Conservation (phyloP, 2,888 invertebrate species). For the Tubulanus polymorphus region DNA sequence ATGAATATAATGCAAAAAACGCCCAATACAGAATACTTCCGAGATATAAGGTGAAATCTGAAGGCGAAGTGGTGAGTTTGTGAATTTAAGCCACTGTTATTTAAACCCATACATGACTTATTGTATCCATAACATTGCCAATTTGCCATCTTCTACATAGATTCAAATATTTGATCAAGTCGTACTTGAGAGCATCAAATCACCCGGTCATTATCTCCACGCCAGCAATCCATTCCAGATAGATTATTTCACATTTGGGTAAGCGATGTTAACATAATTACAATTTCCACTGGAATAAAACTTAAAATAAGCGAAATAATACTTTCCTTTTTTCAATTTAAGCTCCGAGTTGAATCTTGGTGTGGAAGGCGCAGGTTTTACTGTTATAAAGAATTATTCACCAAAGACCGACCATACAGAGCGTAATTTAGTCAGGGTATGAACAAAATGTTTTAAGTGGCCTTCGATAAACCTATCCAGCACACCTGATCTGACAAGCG, state of each 20-base stretch:
- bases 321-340: slow-evolving; percentile 15
- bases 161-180: slow-evolving; percentile 53
- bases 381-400: slow-evolving; percentile 43
- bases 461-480: not conserved
- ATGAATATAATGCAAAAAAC: slow-evolving; percentile 50
- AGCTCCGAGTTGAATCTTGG: slow-evolving; percentile 52
- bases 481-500: not conserved
- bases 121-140: too few relatives aligned
- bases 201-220: slow-evolving; percentile 51
- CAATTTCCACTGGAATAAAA: too few relatives aligned
- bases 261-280: too few relatives aligned
- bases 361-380: slow-evolving; percentile 50
- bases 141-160: slow-evolving; percentile 28
- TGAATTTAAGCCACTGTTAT: too few relatives aligned
- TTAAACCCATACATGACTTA: too few relatives aligned
- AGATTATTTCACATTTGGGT: slow-evolving; percentile 47
- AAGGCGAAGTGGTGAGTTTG: slow-evolving; percentile 52
- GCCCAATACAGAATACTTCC: slow-evolving; percentile 52
- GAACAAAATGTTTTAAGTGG: slow-evolving; percentile 2
- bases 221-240: slow-evolving; percentile 48
- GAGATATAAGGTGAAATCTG: slow-evolving; percentile 53
- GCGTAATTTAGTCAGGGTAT: slow-evolving; percentile 46
- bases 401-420: slow-evolving; percentile 39
- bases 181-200: slow-evolving; percentile 52
- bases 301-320: too few relatives aligned